Evolutionary conservation across 2,113 vertebrate species (phyloP), one percentile per base, ranked within the genome.

Genomic region (Oryzias woworae): DNA sequence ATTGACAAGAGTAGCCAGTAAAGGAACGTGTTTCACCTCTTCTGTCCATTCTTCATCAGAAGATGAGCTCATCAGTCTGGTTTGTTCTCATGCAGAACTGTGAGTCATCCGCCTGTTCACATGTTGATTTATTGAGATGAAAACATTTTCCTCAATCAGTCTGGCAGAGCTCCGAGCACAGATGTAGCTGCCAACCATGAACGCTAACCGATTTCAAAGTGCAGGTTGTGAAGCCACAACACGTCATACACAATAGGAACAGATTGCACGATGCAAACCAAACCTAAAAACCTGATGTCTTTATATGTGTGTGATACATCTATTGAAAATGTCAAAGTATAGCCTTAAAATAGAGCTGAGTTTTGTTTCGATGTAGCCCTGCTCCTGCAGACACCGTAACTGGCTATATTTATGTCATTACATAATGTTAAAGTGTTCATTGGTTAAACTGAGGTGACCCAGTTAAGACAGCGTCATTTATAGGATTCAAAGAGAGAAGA

Each of bases 341-440:
- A 8, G 44, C 23, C 59, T 73, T 69, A 6, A 55, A 75, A 66
- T 31, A 43, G 58, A 71, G 62, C 58, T 57, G 61, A 75, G 31
- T 69, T 78, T 64, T 58, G 65, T 24, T 46, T 46, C 43, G 50
- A 24, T 8, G 26, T 57, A 54, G 53, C 46, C 49, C 66, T 58
- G 77, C 62, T 66, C 57, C 72, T 53, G 79, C 62, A 60, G 66
- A 41, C 61, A 51, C 74, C 72, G 67, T 59, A 71, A 78, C 77
- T 78, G 75, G 64, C 66, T 83, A 72, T 83, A 86, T 88, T 81
- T 81, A 77, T 84, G 75, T 53, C 53, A 84, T 88, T 88, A 75
- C 80, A 77, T 81, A 86, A 83, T 60, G 75, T 77, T 81, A 75
- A 84, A 85, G 49, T 61, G 73, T 78, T 86, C 78, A 58, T 73